phyloP scores from a whole-genome alignment of 2,888 invertebrate genomes.

The Melanchra persicariae region DNA sequence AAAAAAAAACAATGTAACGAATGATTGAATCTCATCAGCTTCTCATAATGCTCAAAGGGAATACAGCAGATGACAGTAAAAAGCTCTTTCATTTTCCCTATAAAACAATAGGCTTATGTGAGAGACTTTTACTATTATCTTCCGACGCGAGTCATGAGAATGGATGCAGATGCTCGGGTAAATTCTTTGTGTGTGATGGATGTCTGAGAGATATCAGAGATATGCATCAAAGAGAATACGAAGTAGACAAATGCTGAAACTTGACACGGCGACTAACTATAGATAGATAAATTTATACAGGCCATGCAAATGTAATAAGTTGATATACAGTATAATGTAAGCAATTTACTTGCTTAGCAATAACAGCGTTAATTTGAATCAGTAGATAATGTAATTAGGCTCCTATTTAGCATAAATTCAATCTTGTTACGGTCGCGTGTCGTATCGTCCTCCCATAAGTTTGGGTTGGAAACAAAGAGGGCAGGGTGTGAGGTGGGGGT shows the following conservation, averaged over 20 bases:
- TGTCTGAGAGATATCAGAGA: not conserved
- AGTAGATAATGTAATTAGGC: conserved; percentile 46
- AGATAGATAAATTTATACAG: conserved; percentile 5
- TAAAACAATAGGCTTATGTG: conserved; percentile 77
- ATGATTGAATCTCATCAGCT: conserved; percentile 35
- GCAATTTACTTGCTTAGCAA: conserved; percentile 25
- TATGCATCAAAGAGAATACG: conserved; percentile 6
- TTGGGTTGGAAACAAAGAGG: conserved; percentile 78
- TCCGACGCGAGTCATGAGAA: conserved; percentile 65
- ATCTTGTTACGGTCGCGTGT: conserved; percentile 59
- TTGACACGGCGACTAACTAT: conserved; percentile 30
- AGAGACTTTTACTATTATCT: conserved; percentile 73
- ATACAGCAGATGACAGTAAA: conserved; percentile 43
- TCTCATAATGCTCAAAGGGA: conserved; percentile 41
- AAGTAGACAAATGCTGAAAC: conserved; percentile 27
- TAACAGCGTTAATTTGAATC: conserved; percentile 23
- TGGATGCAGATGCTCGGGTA: conserved; percentile 42
- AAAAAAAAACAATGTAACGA: conserved; percentile 36
- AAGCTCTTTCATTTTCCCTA: conserved; percentile 64
- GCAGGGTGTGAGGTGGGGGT: conserved; percentile 72
- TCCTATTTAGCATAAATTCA: conserved; percentile 49
- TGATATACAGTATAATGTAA: not conserved
- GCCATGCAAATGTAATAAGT: not conserved
- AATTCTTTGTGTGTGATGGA: conserved; percentile 33
- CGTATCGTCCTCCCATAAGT: conserved; percentile 55